Evolutionary conservation across 1,140 invertebrate genomes (phyloP).

Genomic region (Holotrichia oblita): DNA sequence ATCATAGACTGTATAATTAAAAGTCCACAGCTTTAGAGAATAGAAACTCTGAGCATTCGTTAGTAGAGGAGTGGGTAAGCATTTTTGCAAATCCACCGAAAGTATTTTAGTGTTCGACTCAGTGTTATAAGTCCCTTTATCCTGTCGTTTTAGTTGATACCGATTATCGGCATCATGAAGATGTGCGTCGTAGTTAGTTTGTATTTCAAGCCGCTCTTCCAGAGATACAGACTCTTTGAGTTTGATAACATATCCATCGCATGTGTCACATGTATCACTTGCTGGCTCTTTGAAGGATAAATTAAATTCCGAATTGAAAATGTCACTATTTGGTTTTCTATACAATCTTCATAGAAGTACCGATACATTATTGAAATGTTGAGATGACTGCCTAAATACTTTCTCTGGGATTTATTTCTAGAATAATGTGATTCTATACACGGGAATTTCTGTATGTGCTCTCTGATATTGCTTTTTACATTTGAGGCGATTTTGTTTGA

Average conservation of each 20-base stretch:
- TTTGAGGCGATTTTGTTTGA: no score
- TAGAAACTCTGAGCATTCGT: conserved; percentile 41
- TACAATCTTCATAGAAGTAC: conserved; percentile 39
- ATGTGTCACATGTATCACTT: conserved; percentile 43
- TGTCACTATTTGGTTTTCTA: conserved; percentile 41
- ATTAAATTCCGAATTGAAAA: conserved; percentile 44
- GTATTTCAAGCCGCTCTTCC: conserved; percentile 41
- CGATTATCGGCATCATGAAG: conserved; percentile 41
- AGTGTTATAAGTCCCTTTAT: conserved; percentile 42
- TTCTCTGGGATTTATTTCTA: no score
- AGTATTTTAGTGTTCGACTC: conserved; percentile 41
- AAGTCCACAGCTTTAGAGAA: conserved; percentile 43
- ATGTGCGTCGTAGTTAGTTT: conserved; percentile 43
- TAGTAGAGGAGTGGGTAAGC: conserved; percentile 44
- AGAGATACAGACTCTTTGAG: conserved; percentile 43
- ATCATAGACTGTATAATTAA: conserved; percentile 43
- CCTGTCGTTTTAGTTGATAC: conserved; percentile 34
- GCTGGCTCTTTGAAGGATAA: conserved; percentile 43
- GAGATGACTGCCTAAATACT: conserved; percentile 41
- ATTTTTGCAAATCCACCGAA: conserved; percentile 45
- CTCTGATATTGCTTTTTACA: no score
- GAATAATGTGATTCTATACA: no score
- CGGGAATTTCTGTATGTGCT: no score
- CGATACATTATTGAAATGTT: conserved; percentile 42
- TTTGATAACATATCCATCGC: conserved; percentile 43